Conservation (phyloP, 2,797 vertebrate species). For the Darevskia nairensis region DNA sequence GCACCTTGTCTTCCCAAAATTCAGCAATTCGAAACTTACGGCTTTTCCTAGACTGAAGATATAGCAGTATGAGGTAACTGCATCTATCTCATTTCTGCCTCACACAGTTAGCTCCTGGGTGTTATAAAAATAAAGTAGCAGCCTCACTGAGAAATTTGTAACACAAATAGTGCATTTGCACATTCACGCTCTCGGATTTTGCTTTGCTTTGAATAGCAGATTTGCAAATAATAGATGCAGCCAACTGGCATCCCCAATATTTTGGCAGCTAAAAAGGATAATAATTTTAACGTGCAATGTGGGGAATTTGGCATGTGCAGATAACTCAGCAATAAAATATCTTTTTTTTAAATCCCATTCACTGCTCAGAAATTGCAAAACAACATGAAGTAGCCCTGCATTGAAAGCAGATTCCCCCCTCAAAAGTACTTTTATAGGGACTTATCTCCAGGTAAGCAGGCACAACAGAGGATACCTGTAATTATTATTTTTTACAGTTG, state of each 20-base stretch:
- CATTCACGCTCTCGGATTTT: not conserved
- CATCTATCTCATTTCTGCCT: not conserved
- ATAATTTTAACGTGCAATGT: not conserved
- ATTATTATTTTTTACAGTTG: not conserved
- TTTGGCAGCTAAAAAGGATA: not conserved
- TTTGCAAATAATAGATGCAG: not conserved
- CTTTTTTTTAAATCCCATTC: not conserved
- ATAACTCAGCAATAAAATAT: not conserved
- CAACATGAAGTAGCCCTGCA: not conserved
- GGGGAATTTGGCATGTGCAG: not conserved
- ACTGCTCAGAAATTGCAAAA: slow-evolving; percentile 1
- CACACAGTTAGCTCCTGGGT: not conserved
- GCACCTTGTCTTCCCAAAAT: not conserved
- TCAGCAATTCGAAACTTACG: not conserved
- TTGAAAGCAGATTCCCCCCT: not conserved
- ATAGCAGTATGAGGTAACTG: not conserved
- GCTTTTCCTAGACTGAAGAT: not conserved
- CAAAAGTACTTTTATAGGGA: not conserved
- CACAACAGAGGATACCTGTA: not conserved
- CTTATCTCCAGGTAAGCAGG: not conserved
- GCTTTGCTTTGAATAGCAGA: not conserved
- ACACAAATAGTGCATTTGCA: not conserved
- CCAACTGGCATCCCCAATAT: not conserved
- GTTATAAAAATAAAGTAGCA: not conserved
- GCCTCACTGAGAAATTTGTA: not conserved